Conservation (phyloP, 2,113 vertebrate species). For the Thamnophis sirtalis region DNA sequence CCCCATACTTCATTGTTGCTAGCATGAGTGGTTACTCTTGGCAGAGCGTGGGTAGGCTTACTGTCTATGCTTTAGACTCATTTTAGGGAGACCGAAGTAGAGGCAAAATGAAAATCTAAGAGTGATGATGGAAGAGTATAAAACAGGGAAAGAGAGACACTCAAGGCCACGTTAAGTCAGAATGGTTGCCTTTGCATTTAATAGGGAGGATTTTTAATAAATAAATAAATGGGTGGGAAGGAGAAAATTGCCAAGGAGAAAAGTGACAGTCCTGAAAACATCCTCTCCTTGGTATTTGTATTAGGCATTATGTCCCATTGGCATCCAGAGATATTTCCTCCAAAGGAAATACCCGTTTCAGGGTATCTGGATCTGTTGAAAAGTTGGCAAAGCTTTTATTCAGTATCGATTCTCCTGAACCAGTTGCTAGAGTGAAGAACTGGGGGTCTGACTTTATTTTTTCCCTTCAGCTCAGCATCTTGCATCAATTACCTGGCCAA, state of each 20-base stretch:
- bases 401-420: not conserved
- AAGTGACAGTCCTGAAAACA: not conserved
- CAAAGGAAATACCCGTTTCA: not conserved
- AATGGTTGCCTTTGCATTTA: not conserved
- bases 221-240: not conserved
- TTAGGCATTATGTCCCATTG: not conserved
- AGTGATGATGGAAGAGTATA: not conserved
- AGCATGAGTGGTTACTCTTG: not conserved
- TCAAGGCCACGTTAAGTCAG: too few species aligned
- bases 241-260: not conserved
- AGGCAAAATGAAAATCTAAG: not conserved
- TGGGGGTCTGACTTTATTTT: not conserved
- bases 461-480: not conserved
- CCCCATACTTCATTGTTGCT: not conserved
- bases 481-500: not conserved
- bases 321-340: not conserved
- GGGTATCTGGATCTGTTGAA: not conserved
- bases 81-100: not conserved
- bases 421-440: not conserved
- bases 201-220: not conserved
- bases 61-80: not conserved
- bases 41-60: not conserved
- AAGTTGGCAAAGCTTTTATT: not conserved
- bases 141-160: not conserved
- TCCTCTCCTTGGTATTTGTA: not conserved